A percentile compares a stretch with the other conserved stretches of the same genome.
phyloP scores from a whole-genome alignment of 2,888 invertebrate species.

The Patella caerulea region DNA sequence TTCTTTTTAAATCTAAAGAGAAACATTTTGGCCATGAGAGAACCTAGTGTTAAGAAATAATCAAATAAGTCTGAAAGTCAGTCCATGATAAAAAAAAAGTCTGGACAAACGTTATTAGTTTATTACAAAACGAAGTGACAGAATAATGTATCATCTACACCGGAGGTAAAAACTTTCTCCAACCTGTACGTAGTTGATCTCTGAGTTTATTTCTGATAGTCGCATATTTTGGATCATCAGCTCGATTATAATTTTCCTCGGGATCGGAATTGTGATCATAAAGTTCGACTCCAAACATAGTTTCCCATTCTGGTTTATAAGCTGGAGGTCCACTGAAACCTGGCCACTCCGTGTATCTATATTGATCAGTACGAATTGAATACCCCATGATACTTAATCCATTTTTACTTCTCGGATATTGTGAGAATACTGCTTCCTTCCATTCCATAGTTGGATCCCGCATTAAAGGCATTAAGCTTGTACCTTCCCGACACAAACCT shows the following conservation, averaged over 20 bases:
- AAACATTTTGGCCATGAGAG: no score
- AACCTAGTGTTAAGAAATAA: no score
- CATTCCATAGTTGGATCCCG: conserved; percentile 21
- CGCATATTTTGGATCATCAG: conserved; percentile 21
- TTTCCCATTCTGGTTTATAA: conserved; percentile 38
- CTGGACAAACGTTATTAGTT: no score
- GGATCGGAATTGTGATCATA: conserved; percentile 43
- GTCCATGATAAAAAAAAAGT: no score
- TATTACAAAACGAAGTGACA: no score
- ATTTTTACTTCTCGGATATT: conserved; percentile 22
- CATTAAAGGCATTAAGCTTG: conserved; percentile 44
- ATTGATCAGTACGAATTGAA: conserved; percentile 42
- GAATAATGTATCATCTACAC: no score
- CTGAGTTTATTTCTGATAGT: conserved; percentile 32
- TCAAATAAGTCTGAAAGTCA: no score
- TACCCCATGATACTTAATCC: conserved; percentile 43
- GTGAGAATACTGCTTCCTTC: conserved; percentile 30
- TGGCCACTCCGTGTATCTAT: conserved; percentile 53
- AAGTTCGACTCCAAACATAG: conserved; percentile 34
- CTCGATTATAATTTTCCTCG: conserved; percentile 43
- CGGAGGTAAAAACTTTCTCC: conserved; percentile 33
- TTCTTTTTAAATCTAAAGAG: no score
- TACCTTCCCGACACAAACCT: conserved; percentile 45
- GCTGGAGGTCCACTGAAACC: conserved; percentile 28
- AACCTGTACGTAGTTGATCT: conserved; percentile 44